Evolutionary conservation across 2,113 vertebrate species (phyloP).

Genomic region (Gasterosteus aculeatus): DNA sequence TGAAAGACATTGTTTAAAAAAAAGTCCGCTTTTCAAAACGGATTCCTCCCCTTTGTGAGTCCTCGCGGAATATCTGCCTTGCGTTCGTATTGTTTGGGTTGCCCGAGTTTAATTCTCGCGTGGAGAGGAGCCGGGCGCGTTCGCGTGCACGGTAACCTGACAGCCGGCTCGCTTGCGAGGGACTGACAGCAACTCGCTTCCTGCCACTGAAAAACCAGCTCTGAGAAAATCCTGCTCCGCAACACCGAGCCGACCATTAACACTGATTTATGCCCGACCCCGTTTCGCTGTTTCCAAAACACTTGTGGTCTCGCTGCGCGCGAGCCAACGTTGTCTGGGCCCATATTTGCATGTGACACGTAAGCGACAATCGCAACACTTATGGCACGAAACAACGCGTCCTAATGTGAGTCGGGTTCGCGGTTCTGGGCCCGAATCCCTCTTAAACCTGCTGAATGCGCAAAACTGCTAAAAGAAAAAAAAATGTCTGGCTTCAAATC

Average conservation of each 20-base stretch:
- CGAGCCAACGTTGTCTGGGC: constrained; percentile 34
- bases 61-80: constrained; percentile 53
- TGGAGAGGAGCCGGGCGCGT: constrained; percentile 44
- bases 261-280: constrained; percentile 72
- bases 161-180: constrained; percentile 18
- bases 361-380: constrained; percentile 36
- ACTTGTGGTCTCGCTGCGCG: constrained; percentile 37
- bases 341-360: constrained; percentile 50
- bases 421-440: background rate
- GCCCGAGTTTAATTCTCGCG: constrained; percentile 16
- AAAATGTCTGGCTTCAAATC: constrained; percentile 48
- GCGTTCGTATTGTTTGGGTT: constrained; percentile 56
- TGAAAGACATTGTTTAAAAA: constrained; percentile 75
- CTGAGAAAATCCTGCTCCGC: constrained; percentile 38
- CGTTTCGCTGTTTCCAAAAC: constrained; percentile 75
- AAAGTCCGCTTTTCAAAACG: constrained; percentile 57
- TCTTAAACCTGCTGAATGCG: background rate
- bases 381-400: background rate
- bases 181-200: constrained; percentile 16
- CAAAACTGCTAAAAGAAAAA: background rate
- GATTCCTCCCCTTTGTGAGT: constrained; percentile 46
- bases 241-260: constrained; percentile 63
- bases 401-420: background rate
- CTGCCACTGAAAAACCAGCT: constrained; percentile 53
- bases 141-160: constrained; percentile 41